Base-by-base conservation (phyloP, 2,113 vertebrate species). In the Paradisaea rubra region DNA sequence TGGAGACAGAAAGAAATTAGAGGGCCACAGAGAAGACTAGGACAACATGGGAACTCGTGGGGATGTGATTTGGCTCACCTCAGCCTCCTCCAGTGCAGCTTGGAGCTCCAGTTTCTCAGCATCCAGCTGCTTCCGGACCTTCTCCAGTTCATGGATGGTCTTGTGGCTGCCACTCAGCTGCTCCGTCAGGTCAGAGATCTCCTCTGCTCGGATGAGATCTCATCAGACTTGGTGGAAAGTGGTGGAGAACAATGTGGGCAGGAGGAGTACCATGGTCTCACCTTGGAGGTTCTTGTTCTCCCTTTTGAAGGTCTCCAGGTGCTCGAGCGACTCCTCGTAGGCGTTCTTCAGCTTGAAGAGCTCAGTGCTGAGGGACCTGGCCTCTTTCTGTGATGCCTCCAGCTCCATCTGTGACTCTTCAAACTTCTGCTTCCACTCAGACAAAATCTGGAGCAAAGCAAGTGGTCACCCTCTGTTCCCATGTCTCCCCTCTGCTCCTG, bases 371-470 rank as follows among this genome's bases (percentile, higher is more conserved):
- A 99, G 96, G 42, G 98, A 97, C 25, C 99, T 97, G 8, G 99
- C 97, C 50, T 99, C 99, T 83, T 99, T 99, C 95, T 99, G 99
- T 0, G 99, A 98, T 5, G 98, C 98, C 85, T 99, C 99, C 93
- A 99, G 93, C 93, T 99, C 99, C 3, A 98, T 97, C 96, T 99
- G 99, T 1, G 97, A 98, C 92, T 99, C 99, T 91, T 99, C 99
- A 15, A 98, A 98, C 83, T 99, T 99, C 96, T 99, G 99, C 79
- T 99, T 99, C 99, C 99, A 99, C 88, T 99, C 99, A 1, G 98
- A 78, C 91, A 99, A 83, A 78, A 99, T 65, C 80, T 82, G 47
- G 14, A 56, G 13, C 28, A 56, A 57, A 59, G 10, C 27, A 23
- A 98, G 93, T 86, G 10, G 10, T 82, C 30, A 77, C 11, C 4